Evolutionary conservation across 2,888 invertebrate genomes (phyloP), one percentile per base, ranked within the genome.

Genomic region (Tiliacea citrago): DNA sequence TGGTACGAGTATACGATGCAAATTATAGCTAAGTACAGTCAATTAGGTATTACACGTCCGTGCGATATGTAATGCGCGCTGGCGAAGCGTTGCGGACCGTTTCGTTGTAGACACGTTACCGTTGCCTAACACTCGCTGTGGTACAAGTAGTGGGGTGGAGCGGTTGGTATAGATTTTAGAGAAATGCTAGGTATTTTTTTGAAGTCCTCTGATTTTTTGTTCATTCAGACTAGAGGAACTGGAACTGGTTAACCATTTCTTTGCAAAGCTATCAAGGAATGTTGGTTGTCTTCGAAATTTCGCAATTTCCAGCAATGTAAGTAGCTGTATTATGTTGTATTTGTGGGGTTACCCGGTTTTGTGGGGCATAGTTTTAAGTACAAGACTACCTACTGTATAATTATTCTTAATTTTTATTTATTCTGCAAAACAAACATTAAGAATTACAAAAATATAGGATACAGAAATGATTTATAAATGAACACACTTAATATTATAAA

Each of bases 41-140:
- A 73, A 85, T 85, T 81, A 86, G 75, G 66, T 80, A 82, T 81
- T 82, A 82, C 69, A 82, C 76, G 83, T 80, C 76, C 72, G 75
- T 74, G 77, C 73, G 75, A 81, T 79, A 81, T 86, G 86, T 84
- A 88, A 89, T 84, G 83, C 83, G 86, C 85, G 86, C 87, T 86
- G 83, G 85, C 91, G 88, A 88, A 92, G 90, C 92, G 92, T 91
- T 89, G 89, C 91, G 86, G 88, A 87, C 90, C 87, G 91, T 90
- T 92, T 89, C 89, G 84, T 85, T 89, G 88, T 86, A 87, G 73
- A 73, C 86, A 84, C 83, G 85, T 88, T 90, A 90, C 90, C 86
- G 91, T 94, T 94, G 90, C 93, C 79, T 88, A 93, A 93, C 87
- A 68, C 67, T 82, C 12, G 8, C 35, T 35, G 63, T 70, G 73